Evolutionary conservation across 2,113 vertebrate genomes (phyloP).

Genomic region (Phyllopteryx taeniolatus): DNA sequence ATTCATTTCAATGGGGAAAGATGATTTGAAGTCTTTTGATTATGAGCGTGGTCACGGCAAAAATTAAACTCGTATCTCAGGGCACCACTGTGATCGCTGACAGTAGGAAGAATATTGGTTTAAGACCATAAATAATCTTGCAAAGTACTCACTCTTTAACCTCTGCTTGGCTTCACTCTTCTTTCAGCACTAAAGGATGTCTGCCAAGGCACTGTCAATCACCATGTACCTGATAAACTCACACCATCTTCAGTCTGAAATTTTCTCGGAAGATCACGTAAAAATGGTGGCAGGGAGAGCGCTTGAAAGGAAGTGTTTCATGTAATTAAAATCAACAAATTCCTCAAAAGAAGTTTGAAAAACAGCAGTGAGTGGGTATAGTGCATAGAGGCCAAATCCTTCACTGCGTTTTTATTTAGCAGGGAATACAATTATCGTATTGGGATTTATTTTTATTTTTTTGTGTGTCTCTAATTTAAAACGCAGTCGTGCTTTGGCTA

Average conservation of each 20-base stretch:
- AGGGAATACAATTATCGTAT: neutral
- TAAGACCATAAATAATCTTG: too few species aligned
- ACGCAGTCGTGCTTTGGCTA: conserved; percentile 4
- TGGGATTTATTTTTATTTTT: conserved; percentile 1
- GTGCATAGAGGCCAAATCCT: neutral
- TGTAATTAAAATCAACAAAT: neutral
- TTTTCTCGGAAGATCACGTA: neutral
- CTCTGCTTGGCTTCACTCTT: too few species aligned
- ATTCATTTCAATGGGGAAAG: too few species aligned
- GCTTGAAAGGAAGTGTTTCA: neutral
- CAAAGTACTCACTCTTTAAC: too few species aligned
- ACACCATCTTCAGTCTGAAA: neutral
- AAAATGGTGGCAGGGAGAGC: neutral
- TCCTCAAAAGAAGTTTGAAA: neutral
- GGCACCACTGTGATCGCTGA: too few species aligned
- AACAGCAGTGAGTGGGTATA: neutral
- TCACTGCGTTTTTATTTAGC: neutral
- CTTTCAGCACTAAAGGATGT: too few species aligned
- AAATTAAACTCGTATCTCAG: too few species aligned
- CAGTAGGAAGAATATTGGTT: too few species aligned
- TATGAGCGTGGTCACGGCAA: too few species aligned
- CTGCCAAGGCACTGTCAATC: neutral
- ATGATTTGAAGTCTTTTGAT: too few species aligned
- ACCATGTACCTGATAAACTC: neutral
- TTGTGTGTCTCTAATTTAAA: conserved; percentile 3